phyloP scores from a whole-genome alignment of 2,888 invertebrate species.

The Zaprionus bogoriensis region DNA sequence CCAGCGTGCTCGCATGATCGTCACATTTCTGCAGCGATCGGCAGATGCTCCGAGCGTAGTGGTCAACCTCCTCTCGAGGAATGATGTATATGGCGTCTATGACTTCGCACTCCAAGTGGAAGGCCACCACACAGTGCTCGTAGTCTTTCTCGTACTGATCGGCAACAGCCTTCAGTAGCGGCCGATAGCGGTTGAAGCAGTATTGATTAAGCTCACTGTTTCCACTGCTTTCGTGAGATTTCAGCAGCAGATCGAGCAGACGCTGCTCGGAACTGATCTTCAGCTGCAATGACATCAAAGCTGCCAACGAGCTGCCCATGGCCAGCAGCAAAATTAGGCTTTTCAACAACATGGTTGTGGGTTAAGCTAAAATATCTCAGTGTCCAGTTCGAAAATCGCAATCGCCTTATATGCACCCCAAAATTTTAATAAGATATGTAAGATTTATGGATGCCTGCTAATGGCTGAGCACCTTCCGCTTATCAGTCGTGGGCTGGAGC shows the following conservation, averaged over 20 bases:
- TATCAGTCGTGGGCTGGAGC: too few relatives aligned
- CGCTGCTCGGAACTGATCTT: constrained; percentile 4
- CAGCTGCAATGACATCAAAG: constrained; percentile 3
- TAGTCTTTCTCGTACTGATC: constrained; percentile 17
- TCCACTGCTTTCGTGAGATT: background rate
- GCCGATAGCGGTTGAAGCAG: constrained; percentile 39
- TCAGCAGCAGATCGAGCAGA: constrained; percentile 36
- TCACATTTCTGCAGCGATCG: constrained; percentile 16
- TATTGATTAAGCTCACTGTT: constrained; percentile 15
- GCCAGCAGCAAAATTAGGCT: constrained; percentile 27
- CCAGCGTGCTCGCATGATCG: background rate
- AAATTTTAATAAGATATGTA: background rate
- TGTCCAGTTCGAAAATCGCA: background rate
- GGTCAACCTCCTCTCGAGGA: background rate
- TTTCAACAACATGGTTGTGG: constrained; percentile 40
- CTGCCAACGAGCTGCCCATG: constrained; percentile 19
- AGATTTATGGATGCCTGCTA: background rate
- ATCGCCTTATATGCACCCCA: constrained; percentile 20
- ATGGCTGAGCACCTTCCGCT: background rate
- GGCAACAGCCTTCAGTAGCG: constrained; percentile 20
- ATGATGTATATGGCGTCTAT: background rate
- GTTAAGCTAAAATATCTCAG: constrained; percentile 6
- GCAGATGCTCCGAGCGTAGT: constrained; percentile 9
- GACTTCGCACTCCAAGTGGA: background rate
- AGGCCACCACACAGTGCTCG: constrained; percentile 6